Conservation (phyloP, 2,113 vertebrate species). For the Sinosuthora webbiana region DNA sequence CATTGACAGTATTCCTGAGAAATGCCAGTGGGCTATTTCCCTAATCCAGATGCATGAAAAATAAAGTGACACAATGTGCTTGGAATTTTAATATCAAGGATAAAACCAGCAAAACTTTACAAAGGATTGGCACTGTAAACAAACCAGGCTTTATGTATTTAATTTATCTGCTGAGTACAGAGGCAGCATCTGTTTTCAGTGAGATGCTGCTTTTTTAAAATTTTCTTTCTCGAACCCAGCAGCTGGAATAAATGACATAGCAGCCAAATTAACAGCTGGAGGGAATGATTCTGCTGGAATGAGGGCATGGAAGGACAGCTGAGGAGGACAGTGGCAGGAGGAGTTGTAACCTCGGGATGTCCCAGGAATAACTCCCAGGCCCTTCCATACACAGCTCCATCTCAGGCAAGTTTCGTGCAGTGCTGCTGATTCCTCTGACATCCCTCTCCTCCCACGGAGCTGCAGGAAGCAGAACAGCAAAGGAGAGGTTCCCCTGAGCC, state of each 20-base stretch:
- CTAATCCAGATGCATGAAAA: not conserved
- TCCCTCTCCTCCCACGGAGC: not conserved
- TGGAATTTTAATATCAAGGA: not conserved
- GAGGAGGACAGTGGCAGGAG: not conserved
- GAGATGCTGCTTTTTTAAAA: not conserved
- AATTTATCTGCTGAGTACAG: not conserved
- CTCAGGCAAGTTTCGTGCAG: not conserved
- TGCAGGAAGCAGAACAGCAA: not conserved
- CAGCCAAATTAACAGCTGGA: constrained; percentile 20
- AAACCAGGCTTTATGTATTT: not conserved
- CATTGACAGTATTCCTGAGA: not conserved
- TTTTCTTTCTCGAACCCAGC: not conserved
- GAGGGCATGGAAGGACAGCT: not conserved
- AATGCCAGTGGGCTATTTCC: not conserved
- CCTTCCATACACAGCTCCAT: not conserved
- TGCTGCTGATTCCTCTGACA: not conserved
- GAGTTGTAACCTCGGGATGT: not conserved
- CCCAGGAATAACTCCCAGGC: not conserved
- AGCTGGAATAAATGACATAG: constrained; percentile 45
- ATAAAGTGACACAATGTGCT: not conserved
- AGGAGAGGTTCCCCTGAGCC: not conserved
- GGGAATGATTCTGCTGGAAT: not conserved
- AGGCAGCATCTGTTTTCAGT: constrained; percentile 47
- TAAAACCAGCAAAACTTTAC: not conserved
- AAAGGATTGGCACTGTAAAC: not conserved